These are phyloP conservation scores for Euplagia quadripunctaria DNA, from an alignment of 2,888 invertebrate genomes.

Conservation along the genomic window DNA sequence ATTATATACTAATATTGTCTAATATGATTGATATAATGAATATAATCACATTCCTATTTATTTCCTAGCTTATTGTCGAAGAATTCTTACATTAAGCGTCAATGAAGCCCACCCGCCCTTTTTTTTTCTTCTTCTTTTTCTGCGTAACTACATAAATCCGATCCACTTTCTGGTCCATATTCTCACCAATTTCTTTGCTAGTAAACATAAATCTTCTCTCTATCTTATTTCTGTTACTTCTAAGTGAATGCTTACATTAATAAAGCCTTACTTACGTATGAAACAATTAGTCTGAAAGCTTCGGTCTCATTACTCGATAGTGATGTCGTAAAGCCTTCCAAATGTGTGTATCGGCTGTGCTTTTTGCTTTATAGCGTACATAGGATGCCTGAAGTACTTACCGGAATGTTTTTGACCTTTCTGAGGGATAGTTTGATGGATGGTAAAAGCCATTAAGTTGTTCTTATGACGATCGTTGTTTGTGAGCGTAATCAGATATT, in stretches of 20 bases:
- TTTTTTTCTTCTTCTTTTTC: neutral
- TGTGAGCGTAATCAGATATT: neutral
- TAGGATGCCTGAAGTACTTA: slow-evolving; percentile 7
- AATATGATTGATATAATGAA: neutral
- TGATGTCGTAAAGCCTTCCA: slow-evolving; percentile 16
- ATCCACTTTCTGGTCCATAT: neutral
- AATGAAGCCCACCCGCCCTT: neutral
- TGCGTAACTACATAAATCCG: neutral
- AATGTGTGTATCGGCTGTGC: slow-evolving; percentile 11
- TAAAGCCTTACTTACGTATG: slow-evolving; percentile 24
- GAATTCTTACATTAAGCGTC: neutral
- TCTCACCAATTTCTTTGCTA: too few relatives aligned
- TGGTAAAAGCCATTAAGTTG: neutral
- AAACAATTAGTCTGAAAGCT: slow-evolving; percentile 50
- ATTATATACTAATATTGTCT: neutral
- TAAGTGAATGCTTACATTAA: slow-evolving; percentile 17
- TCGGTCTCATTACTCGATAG: slow-evolving; percentile 43
- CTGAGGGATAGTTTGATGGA: neutral
- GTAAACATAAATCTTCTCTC: neutral
- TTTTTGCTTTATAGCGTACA: slow-evolving; percentile 10
- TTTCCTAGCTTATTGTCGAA: neutral
- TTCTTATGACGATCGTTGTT: neutral
- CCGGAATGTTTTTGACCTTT: slow-evolving; percentile 6
- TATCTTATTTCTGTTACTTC: slow-evolving; percentile 5
- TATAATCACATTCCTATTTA: neutral